Evolutionary conservation across 2,797 vertebrate species (phyloP).

Genomic region (Catostomus latipinnis): DNA sequence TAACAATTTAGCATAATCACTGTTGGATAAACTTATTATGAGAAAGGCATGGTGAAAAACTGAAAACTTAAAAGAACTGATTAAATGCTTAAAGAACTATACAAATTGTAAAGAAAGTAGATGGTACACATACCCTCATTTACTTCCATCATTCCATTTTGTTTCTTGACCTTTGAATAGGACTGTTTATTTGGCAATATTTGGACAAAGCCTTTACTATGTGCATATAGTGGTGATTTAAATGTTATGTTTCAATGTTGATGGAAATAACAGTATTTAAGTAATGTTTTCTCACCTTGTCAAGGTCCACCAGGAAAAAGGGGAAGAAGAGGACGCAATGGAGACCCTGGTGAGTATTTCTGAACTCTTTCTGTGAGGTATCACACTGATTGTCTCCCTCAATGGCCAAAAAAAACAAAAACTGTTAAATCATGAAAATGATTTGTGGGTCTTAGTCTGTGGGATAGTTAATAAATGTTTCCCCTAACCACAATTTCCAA

Average conservation of each 20-base stretch:
- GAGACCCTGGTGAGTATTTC: slow-evolving; percentile 89
- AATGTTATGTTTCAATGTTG: slow-evolving; percentile 31
- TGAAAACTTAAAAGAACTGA: slow-evolving; percentile 56
- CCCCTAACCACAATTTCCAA: slow-evolving; percentile 41
- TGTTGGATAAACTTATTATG: slow-evolving; percentile 10
- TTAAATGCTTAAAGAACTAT: slow-evolving; percentile 53
- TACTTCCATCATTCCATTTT: slow-evolving; percentile 42
- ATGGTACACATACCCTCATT: neutral
- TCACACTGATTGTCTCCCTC: slow-evolving; percentile 7
- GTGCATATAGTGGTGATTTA: slow-evolving; percentile 37
- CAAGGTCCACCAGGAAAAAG: slow-evolving; percentile 96
- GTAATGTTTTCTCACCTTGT: slow-evolving; percentile 54
- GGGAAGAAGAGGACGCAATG: slow-evolving; percentile 95
- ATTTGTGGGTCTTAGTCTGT: slow-evolving; percentile 25
- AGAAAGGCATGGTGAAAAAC: neutral
- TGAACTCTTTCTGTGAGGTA: slow-evolving; percentile 9
- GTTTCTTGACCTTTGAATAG: slow-evolving; percentile 52
- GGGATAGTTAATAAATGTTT: slow-evolving; percentile 37
- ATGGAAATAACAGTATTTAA: slow-evolving; percentile 53
- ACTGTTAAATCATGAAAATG: slow-evolving; percentile 29
- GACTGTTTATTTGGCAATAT: slow-evolving; percentile 40
- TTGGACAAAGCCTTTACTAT: slow-evolving; percentile 44
- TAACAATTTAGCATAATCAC: slow-evolving; percentile 59
- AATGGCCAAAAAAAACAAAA: slow-evolving; percentile 14
- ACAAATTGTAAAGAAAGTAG: slow-evolving; percentile 21